Conservation (phyloP, 1,140 invertebrate species). For the Microplitis demolitor region DNA sequence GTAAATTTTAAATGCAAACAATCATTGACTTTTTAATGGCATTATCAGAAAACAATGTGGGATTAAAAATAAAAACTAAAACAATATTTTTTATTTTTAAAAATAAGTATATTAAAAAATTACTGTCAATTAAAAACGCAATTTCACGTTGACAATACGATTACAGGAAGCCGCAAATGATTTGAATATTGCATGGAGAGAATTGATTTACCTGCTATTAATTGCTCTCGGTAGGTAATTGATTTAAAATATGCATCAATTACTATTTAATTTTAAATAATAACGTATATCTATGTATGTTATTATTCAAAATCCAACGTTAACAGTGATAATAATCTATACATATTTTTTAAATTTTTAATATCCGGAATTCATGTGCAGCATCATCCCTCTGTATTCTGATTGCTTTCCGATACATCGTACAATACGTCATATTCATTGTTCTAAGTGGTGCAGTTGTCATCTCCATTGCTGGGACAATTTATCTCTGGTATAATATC, state of each 20-base stretch:
- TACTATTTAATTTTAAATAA: not conserved
- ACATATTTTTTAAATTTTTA: not conserved
- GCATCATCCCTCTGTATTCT: constrained; percentile 67
- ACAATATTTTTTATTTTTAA: not conserved
- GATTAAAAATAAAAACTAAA: not conserved
- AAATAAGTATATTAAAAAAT: not conserved
- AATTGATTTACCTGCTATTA: constrained; percentile 67
- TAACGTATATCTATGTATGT: not conserved
- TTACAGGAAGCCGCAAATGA: constrained; percentile 69
- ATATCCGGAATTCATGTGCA: constrained; percentile 47
- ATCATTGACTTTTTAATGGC: no score
- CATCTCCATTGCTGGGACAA: constrained; percentile 66
- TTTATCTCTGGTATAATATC: constrained; percentile 70
- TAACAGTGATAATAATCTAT: constrained; percentile 4
- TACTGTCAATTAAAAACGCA: not conserved
- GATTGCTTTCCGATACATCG: constrained; percentile 68
- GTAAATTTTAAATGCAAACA: no score
- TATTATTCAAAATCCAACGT: not conserved
- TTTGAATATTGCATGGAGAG: constrained; percentile 66
- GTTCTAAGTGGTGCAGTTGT: constrained; percentile 67
- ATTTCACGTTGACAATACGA: constrained; percentile 18
- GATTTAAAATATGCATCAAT: constrained; percentile 14
- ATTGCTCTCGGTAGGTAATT: constrained; percentile 67
- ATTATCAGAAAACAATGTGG: no score
- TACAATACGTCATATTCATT: constrained; percentile 71